Conservation (phyloP, 2,888 invertebrate species). For the Xanthorhoe spadicearia region DNA sequence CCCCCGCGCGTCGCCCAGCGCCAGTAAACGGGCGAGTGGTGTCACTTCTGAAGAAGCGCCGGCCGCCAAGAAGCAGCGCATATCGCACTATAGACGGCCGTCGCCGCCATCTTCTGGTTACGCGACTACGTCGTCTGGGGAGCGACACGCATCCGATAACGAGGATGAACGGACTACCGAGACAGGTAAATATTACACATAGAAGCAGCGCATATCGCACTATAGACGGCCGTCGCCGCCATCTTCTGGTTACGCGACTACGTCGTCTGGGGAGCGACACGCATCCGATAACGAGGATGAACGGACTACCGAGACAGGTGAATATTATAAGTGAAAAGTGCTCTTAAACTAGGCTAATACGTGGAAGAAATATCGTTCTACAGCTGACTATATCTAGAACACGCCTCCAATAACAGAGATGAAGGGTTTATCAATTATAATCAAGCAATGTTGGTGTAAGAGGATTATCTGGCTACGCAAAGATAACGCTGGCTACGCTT, state of each 20-base stretch:
- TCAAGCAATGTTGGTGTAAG: too few species aligned
- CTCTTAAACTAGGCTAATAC: too few species aligned
- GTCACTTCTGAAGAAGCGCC: conserved; percentile 86
- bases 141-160: conserved; percentile 81
- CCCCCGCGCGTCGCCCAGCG: conserved; percentile 86
- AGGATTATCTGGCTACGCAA: too few species aligned
- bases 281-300: conserved; percentile 82
- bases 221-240: conserved; percentile 85
- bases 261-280: conserved; percentile 70
- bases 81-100: conserved; percentile 89
- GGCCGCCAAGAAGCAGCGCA: conserved; percentile 91
- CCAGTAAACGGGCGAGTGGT: conserved; percentile 88
- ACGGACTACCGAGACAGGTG: conserved; percentile 59
- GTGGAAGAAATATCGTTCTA: not conserved
- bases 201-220: conserved; percentile 93
- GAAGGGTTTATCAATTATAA: too few species aligned
- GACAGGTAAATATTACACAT: conserved; percentile 27
- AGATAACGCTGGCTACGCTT: too few species aligned
- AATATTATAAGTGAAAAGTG: not conserved
- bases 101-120: conserved; percentile 78
- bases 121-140: conserved; percentile 79
- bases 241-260: conserved; percentile 64
- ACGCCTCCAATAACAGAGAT: too few species aligned
- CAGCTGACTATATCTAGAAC: too few species aligned
- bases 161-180: conserved; percentile 77